Conservation (phyloP, 2,797 vertebrate genomes). For the Hoplostethus atlanticus region DNA sequence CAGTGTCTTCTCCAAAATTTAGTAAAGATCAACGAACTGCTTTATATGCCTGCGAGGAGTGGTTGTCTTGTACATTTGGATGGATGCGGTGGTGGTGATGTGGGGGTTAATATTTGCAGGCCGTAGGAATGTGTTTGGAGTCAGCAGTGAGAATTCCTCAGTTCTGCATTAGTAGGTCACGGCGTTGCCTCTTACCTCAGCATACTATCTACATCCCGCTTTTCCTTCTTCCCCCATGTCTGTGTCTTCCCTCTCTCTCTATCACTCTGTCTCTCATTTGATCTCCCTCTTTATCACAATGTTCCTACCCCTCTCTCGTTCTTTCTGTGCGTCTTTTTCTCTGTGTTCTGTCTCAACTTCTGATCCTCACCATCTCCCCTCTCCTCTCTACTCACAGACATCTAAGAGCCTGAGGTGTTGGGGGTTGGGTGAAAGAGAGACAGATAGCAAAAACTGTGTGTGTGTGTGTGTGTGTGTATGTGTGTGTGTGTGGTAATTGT, state of each 20-base stretch:
- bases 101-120: constrained; percentile 86
- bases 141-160: constrained; percentile 86
- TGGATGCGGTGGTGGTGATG: constrained; percentile 65
- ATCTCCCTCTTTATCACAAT: constrained; percentile 54
- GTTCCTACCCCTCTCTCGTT: constrained; percentile 53
- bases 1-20: constrained; percentile 8
- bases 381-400: constrained; percentile 60
- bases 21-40: constrained; percentile 57
- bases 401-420: constrained; percentile 69
- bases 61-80: constrained; percentile 59
- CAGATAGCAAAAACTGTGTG: constrained; percentile 50
- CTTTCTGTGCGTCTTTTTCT: constrained; percentile 46
- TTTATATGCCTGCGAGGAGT: constrained; percentile 52
- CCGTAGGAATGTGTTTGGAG: constrained; percentile 85
- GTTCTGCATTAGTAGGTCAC: constrained; percentile 84
- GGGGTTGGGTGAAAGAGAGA: constrained; percentile 71
- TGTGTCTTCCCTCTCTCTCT: constrained; percentile 44
- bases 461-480: constrained; percentile 9
- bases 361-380: constrained; percentile 60
- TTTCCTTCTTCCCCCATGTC: constrained; percentile 33
- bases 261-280: constrained; percentile 48
- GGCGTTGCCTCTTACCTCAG: constrained; percentile 75
- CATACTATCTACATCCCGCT: constrained; percentile 57
- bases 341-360: constrained; percentile 51
- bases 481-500: constrained; percentile 55